Evolutionary conservation across 2,797 vertebrate species (phyloP).

Genomic region (Lithobates pipiens): DNA sequence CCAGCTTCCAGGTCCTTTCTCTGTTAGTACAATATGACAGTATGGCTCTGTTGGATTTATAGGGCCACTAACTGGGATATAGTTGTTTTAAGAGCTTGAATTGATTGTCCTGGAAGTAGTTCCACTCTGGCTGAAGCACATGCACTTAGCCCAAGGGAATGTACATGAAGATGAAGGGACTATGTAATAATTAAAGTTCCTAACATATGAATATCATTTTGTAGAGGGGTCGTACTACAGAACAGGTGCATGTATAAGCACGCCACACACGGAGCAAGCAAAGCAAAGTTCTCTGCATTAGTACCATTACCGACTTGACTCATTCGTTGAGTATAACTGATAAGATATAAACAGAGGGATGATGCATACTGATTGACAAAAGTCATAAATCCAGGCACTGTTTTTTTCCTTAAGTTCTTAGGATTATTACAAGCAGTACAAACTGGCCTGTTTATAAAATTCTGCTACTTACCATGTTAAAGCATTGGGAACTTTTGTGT

Average conservation of each 20-base stretch:
- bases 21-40: constrained; percentile 62
- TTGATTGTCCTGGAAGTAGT: constrained; percentile 30
- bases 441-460: too few species aligned
- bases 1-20: constrained; percentile 66
- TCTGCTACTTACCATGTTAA: too few species aligned
- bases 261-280: too few species aligned
- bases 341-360: too few species aligned
- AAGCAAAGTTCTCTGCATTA: not conserved
- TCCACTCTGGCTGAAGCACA: not conserved
- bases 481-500: too few species aligned
- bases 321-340: too few species aligned
- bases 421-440: too few species aligned
- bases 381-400: too few species aligned
- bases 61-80: constrained; percentile 29
- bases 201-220: not conserved
- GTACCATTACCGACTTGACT: too few species aligned
- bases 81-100: constrained; percentile 44
- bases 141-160: constrained; percentile 5
- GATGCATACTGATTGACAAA: too few species aligned
- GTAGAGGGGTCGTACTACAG: too few species aligned
- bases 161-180: not conserved
- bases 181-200: not conserved
- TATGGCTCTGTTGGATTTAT: constrained; percentile 43
- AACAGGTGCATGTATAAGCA: not conserved
- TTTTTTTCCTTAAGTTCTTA: too few species aligned